Conservation (phyloP, 35 echinoderm and acorn worm genomes). For the Lytechinus variegatus region DNA sequence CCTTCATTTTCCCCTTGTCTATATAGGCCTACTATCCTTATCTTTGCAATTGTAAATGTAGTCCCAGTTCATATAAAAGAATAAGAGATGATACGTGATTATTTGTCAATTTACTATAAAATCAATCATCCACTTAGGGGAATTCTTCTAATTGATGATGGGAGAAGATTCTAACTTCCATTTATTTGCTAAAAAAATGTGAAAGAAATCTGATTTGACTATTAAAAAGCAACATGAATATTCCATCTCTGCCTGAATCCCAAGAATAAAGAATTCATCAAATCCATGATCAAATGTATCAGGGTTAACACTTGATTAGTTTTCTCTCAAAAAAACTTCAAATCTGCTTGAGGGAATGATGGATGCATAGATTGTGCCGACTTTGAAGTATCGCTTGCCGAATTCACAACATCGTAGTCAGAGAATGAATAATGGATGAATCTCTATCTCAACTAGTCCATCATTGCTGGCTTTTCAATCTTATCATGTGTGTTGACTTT, state of each 20-base stretch:
- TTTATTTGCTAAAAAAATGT: not conserved
- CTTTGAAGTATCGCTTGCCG: not conserved
- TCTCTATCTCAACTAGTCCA: not conserved
- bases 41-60: too few species aligned
- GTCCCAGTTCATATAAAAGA: too few species aligned
- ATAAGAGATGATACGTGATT: too few species aligned
- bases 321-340: not conserved
- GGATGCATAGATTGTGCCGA: not conserved
- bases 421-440: not conserved
- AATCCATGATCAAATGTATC: not conserved
- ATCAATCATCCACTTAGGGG: not conserved
- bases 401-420: not conserved
- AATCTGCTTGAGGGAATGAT: slow-evolving; percentile 1
- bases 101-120: not conserved
- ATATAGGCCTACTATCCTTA: too few species aligned
- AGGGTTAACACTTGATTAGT: not conserved
- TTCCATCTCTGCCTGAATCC: not conserved
- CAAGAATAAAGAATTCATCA: not conserved
- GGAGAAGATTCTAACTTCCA: not conserved
- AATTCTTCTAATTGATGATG: not conserved
- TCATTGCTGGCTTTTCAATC: not conserved
- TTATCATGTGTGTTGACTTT: not conserved
- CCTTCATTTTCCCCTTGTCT: too few species aligned
- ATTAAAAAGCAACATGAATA: not conserved
- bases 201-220: not conserved